Evolutionary conservation across 2,888 invertebrate genomes (phyloP), one percentile per base, ranked within the genome.

Genomic region (Perithous albicinctus): DNA sequence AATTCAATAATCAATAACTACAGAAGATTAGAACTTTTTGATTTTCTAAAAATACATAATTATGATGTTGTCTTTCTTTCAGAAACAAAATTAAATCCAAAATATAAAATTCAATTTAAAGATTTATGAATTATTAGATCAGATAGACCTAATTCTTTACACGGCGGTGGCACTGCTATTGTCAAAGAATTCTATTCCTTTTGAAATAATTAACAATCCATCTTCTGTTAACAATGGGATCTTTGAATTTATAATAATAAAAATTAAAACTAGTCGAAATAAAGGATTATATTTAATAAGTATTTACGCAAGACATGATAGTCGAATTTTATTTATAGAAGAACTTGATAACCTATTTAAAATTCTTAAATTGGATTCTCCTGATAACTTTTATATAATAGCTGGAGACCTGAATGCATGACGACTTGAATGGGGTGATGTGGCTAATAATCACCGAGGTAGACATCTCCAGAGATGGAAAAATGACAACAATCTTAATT

Each of bases 131-230:
- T 75, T 1, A 75, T 75, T 12, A 20, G 56, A 12, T 41, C 66
- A 4, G 56, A 75, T 7, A 38, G 75, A 66, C 74, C 74, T 1
- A 59, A 72, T 2, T 10, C 72, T 6, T 18, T 18, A 3, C 72
- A 56, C 0, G 78, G 78, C 2, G 78, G 78, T 0, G 78, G 73
- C 3, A 46, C 73, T 0, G 73, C 78, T 1, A 66, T 78, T 6
- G 26, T 73, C 0, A 18, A 64, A 66, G 64, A 72, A 73, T 5
- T 2, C 3, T 12, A 48, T 38, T 12, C 38, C n/a, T 0, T 66
- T n/a, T 26, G 18, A 51, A 41, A 15, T 46, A 0, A 32, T 66
- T 8, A 66, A 18, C 1, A 2, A 29, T n/a, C 67, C 59, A 1
- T 59, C 66, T 1, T 67, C 75, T 6, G 5, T 10, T 5, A 18